Conservation (phyloP, 2,113 vertebrate species). For the Hemiscyllium ocellatum region DNA sequence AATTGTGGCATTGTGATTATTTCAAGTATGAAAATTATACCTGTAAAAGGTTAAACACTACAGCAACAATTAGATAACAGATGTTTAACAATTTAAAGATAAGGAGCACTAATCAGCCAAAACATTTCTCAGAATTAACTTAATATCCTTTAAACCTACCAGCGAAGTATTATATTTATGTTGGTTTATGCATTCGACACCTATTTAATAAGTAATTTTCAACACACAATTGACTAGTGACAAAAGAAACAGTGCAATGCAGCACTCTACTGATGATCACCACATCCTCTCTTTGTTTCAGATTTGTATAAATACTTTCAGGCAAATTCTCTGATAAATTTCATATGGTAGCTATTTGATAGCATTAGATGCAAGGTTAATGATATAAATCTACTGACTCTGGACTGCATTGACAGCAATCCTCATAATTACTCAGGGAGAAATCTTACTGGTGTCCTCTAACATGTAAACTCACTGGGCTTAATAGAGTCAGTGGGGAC, state of each 20-base stretch:
- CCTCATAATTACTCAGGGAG: not conserved
- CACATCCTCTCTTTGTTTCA: not conserved
- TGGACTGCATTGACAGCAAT: not conserved
- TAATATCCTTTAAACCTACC: not conserved
- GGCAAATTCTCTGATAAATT: not conserved
- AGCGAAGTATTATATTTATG: not conserved
- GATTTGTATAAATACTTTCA: not conserved
- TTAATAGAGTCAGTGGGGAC: not conserved
- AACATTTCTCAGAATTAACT: not conserved
- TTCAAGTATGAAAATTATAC: not conserved
- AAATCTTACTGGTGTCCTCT: not conserved
- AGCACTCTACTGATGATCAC: not conserved
- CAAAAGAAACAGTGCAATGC: not conserved
- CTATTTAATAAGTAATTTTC: not conserved
- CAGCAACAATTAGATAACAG: not conserved
- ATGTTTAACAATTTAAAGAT: slow-evolving; percentile 20
- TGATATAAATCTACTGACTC: not conserved
- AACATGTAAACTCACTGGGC: not conserved
- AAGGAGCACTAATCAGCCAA: not conserved
- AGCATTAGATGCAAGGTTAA: not conserved
- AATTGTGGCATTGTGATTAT: not conserved
- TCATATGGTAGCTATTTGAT: not conserved
- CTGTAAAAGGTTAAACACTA: slow-evolving; percentile 5
- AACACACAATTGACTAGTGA: not conserved
- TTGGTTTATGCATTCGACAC: not conserved